phyloP scores from a whole-genome alignment of 2,888 invertebrate genomes.

The Pachymerium ferrugineum region DNA sequence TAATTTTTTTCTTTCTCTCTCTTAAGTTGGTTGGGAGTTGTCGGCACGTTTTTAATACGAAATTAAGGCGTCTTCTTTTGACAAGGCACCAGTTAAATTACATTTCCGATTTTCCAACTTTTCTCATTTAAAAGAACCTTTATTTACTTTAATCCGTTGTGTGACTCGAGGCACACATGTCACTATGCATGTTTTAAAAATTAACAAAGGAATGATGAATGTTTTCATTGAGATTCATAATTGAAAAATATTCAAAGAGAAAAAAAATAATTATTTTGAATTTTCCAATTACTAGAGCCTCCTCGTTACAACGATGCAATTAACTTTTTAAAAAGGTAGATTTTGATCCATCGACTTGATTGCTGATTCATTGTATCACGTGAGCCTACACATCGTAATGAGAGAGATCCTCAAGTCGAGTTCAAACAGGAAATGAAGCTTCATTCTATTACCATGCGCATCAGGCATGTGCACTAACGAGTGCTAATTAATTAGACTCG shows the following conservation, averaged over 20 bases:
- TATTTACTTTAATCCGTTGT: too few relatives aligned
- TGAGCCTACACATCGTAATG: neutral
- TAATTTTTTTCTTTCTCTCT: neutral
- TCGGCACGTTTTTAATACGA: constrained; percentile 13
- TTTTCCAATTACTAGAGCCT: neutral
- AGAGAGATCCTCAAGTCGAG: constrained; percentile 6
- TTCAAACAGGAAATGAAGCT: constrained; percentile 13
- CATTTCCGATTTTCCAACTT: neutral
- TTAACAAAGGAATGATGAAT: neutral
- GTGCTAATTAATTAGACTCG: constrained; percentile 4
- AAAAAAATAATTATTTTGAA: neutral
- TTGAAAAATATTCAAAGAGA: neutral
- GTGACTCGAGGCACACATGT: too few relatives aligned
- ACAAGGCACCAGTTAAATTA: constrained; percentile 3
- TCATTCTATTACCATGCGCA: constrained; percentile 13
- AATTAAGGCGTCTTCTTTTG: neutral
- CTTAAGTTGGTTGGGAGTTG: neutral
- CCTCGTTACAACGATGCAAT: neutral
- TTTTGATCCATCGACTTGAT: neutral
- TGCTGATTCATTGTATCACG: neutral
- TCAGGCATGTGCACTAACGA: constrained; percentile 13
- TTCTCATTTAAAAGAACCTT: neutral
- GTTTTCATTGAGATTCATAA: neutral
- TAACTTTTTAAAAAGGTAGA: neutral
- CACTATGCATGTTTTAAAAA: too few relatives aligned